Conservation (phyloP, 2,888 invertebrate genomes). For the Pollenia griseotomentosa region DNA sequence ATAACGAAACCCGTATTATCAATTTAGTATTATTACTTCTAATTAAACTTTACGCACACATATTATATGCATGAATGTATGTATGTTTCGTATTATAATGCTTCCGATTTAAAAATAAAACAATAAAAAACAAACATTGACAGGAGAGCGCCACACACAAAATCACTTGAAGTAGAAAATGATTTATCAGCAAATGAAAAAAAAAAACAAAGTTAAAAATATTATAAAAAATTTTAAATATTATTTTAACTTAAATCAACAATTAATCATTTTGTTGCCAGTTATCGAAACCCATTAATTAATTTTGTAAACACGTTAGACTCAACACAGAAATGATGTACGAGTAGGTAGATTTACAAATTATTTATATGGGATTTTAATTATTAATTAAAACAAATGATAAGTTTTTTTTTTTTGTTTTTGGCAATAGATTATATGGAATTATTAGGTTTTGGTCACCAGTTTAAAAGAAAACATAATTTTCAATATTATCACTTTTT, state of each 20-base stretch:
- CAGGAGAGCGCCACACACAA: slow-evolving; percentile 1
- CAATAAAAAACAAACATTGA: background rate
- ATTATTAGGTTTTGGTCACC: too few species aligned
- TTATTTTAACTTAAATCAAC: slow-evolving; percentile 33
- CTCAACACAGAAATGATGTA: slow-evolving; percentile 34
- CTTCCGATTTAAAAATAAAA: slow-evolving; percentile 15
- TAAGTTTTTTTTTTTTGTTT: background rate
- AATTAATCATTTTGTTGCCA: slow-evolving; percentile 65
- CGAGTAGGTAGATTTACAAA: slow-evolving; percentile 28
- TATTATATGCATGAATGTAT: too few species aligned
- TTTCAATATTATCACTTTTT: too few species aligned
- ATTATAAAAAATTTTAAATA: slow-evolving; percentile 28
- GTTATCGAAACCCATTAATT: slow-evolving; percentile 59
- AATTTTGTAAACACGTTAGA: slow-evolving; percentile 44
- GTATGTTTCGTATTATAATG: background rate
- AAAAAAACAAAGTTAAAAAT: background rate
- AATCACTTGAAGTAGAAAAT: slow-evolving; percentile 46
- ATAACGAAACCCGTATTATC: too few species aligned
- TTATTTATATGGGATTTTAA: slow-evolving; percentile 31
- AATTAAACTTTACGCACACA: background rate
- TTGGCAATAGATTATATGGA: background rate
- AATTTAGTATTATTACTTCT: too few species aligned
- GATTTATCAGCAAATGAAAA: slow-evolving; percentile 46
- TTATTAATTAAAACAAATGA: slow-evolving; percentile 14
- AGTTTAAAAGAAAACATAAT: too few species aligned